These are phyloP conservation scores for Dendronephthya gigantea DNA, from an alignment of 64 coral and sea anemone species.

Conservation along the genomic window DNA sequence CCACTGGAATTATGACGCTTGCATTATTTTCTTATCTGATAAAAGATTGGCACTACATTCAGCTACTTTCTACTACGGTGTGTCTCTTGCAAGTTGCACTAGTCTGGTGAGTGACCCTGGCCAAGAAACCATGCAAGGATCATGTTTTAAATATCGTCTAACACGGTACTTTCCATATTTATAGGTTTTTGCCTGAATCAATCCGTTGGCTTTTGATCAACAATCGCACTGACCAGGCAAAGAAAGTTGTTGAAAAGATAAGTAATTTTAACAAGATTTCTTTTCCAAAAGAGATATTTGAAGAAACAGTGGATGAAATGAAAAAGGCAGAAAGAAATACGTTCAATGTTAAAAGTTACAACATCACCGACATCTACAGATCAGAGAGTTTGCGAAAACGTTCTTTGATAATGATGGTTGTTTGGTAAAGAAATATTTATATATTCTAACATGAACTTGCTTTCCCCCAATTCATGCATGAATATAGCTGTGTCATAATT, in stretches of 20 bases:
- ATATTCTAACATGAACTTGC: no score
- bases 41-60: neutral
- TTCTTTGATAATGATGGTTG: neutral
- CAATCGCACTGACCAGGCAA: neutral
- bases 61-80: neutral
- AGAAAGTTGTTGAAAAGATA: neutral
- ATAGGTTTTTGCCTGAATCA: neutral
- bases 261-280: neutral
- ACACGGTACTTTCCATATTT: neutral
- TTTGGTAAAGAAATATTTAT: no score
- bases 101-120: neutral
- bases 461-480: no score
- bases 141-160: no score
- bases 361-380: neutral
- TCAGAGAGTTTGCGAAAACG: neutral
- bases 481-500: no score
- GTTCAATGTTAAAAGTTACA: neutral
- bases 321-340: neutral
- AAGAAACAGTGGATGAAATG: neutral
- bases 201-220: neutral
- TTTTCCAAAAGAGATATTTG: neutral
- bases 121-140: no score
- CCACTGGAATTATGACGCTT: neutral
- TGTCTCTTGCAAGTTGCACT: neutral
- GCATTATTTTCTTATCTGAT: neutral